Percentiles rank a stretch among this genome's conserved stretches.
phyloP scores from a whole-genome alignment of 2,113 vertebrate species.

The Anoplopoma fimbria region DNA sequence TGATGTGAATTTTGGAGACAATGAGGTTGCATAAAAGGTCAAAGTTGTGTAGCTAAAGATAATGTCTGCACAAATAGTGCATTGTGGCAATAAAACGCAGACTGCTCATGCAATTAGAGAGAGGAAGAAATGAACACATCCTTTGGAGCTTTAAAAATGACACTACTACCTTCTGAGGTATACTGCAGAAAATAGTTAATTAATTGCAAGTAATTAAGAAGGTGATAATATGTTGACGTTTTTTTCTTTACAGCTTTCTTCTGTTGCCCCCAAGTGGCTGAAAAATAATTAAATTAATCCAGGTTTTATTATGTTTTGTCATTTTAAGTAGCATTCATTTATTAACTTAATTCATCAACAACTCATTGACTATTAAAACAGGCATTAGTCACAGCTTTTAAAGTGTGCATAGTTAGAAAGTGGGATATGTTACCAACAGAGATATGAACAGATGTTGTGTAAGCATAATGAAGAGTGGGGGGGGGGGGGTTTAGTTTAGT shows the following conservation, averaged over 20 bases:
- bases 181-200: not conserved
- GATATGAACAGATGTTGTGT: not conserved
- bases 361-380: not conserved
- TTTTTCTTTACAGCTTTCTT: not conserved
- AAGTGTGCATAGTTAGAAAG: not conserved
- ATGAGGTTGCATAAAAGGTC: no score
- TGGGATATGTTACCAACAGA: not conserved
- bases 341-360: not conserved
- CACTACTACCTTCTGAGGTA: no score
- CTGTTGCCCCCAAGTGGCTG: slow-evolving; percentile 12
- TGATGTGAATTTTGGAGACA: no score
- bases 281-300: not conserved
- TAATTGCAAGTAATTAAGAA: not conserved
- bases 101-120: not conserved
- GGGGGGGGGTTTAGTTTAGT: no score
- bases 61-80: not conserved
- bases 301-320: not conserved
- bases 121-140: not conserved
- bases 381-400: not conserved
- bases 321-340: not conserved
- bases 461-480: not conserved
- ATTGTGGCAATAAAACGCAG: not conserved
- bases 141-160: not conserved
- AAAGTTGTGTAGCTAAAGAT: no score
- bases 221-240: not conserved